Evolutionary conservation across 2,113 vertebrate genomes (phyloP).

Genomic region (Pagrus major): DNA sequence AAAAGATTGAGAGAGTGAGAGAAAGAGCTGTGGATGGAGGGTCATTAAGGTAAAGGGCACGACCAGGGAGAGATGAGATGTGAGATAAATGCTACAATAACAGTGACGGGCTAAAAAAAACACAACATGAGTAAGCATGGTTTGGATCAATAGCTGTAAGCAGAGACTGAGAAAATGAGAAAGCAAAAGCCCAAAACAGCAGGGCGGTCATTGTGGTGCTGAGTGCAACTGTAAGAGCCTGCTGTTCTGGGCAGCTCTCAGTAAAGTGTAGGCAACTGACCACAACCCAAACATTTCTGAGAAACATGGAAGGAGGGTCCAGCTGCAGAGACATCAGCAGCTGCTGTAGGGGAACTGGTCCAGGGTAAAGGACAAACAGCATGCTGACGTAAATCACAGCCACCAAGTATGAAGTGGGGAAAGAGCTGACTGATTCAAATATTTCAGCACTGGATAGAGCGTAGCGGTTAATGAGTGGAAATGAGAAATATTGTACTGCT

Average conservation of each 20-base stretch:
- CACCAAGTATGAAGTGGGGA: slow-evolving; percentile 51
- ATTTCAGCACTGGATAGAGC: slow-evolving; percentile 4
- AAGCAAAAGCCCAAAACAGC: slow-evolving; percentile 16
- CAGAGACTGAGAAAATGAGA: slow-evolving; percentile 31
- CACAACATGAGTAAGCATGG: neutral
- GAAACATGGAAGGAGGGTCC: slow-evolving; percentile 61
- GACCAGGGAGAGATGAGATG: slow-evolving; percentile 2
- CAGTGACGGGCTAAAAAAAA: slow-evolving; percentile 8
- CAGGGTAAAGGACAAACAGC: slow-evolving; percentile 45
- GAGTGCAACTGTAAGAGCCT: slow-evolving; percentile 41
- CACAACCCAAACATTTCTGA: slow-evolving; percentile 57
- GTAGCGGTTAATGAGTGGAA: slow-evolving; percentile 14
- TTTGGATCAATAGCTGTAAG: slow-evolving; percentile 30
- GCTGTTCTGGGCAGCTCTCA: slow-evolving; percentile 47
- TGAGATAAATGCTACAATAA: slow-evolving; percentile 41
- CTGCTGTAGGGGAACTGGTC: slow-evolving; percentile 47
- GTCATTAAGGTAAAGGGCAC: slow-evolving; percentile 21
- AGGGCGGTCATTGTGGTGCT: slow-evolving; percentile 40
- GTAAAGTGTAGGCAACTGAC: slow-evolving; percentile 19
- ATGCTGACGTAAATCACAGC: slow-evolving; percentile 51
- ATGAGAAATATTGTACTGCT: neutral
- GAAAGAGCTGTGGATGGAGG: neutral
- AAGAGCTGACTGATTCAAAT: slow-evolving; percentile 26
- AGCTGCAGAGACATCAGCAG: slow-evolving; percentile 46
- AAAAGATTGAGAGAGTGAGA: slow-evolving; percentile 39